phyloP scores from a whole-genome alignment of 2,113 vertebrate genomes.

The Rhinolophus ferrumequinum region DNA sequence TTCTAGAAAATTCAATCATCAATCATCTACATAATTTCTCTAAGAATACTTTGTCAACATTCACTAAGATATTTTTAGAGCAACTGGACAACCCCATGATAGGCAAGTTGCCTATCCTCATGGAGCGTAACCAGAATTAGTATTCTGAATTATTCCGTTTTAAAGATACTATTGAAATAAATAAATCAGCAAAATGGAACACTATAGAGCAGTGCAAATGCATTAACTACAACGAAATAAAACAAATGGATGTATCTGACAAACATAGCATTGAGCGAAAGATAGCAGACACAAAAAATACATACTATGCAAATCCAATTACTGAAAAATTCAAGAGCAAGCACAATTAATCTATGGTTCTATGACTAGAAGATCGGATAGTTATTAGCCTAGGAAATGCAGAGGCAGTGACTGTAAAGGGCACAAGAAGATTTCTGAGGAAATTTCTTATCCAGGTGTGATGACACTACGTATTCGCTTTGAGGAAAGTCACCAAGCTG shows the following conservation, averaged over 20 bases:
- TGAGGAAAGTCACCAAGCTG: slow-evolving; percentile 28
- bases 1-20: slow-evolving; percentile 30
- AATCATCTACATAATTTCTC: background rate
- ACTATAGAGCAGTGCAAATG: slow-evolving; percentile 10
- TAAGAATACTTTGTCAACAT: slow-evolving; percentile 32
- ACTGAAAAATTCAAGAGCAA: slow-evolving; percentile 19
- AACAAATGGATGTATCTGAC: slow-evolving; percentile 13
- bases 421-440: background rate
- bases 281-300: background rate
- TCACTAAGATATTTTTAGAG: slow-evolving; percentile 42
- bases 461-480: background rate
- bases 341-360: background rate
- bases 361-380: background rate
- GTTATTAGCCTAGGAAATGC: background rate
- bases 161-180: slow-evolving; percentile 16
- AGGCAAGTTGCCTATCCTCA: background rate
- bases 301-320: background rate
- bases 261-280: background rate
- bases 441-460: background rate
- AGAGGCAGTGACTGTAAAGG: background rate
- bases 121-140: background rate
- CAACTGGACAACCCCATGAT: background rate
- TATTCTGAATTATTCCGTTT: background rate
- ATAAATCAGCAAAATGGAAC: background rate
- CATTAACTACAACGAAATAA: slow-evolving; percentile 30